A percentile compares a stretch with the other conserved stretches of the same genome.
Evolutionary conservation across 2,888 invertebrate genomes (phyloP).

Genomic region (Nymphalis urticae): DNA sequence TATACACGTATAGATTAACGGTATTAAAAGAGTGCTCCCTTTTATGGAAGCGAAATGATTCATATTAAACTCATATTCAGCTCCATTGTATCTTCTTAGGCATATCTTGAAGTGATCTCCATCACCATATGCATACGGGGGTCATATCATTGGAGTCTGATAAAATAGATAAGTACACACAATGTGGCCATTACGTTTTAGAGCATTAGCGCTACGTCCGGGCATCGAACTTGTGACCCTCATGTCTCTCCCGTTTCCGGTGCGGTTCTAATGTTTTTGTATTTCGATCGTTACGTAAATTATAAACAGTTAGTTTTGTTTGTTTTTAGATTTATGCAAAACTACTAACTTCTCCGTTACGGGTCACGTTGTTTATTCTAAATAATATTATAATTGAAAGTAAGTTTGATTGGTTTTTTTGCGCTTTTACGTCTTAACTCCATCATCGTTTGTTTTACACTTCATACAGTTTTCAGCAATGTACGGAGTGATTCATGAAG

Average conservation of each 20-base stretch:
- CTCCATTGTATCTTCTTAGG: constrained; percentile 23
- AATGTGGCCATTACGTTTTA: constrained; percentile 48
- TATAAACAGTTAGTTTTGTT: too few relatives aligned
- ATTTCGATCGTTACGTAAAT: not conserved
- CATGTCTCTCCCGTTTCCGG: constrained; percentile 45
- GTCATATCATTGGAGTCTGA: constrained; percentile 20
- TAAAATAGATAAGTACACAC: constrained; percentile 38
- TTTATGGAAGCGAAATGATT: constrained; percentile 1
- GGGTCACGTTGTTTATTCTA: too few relatives aligned
- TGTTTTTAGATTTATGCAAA: too few relatives aligned
- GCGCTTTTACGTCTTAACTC: too few relatives aligned
- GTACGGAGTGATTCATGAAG: too few relatives aligned
- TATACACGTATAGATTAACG: not conserved
- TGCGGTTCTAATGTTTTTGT: constrained; percentile 32
- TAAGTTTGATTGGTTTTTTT: too few relatives aligned
- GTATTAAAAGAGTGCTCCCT: not conserved
- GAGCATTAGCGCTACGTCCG: constrained; percentile 45
- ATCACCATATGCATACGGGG: constrained; percentile 20
- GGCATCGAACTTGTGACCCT: constrained; percentile 57
- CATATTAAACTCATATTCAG: constrained; percentile 9
- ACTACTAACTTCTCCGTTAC: too few relatives aligned
- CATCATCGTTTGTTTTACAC: too few relatives aligned
- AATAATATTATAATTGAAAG: too few relatives aligned
- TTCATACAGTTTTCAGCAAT: too few relatives aligned
- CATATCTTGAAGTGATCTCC: constrained; percentile 21